Evolutionary conservation across 2,113 vertebrate species (phyloP), one percentile per base, ranked within the genome.

Genomic region (Malurus melanocephalus): DNA sequence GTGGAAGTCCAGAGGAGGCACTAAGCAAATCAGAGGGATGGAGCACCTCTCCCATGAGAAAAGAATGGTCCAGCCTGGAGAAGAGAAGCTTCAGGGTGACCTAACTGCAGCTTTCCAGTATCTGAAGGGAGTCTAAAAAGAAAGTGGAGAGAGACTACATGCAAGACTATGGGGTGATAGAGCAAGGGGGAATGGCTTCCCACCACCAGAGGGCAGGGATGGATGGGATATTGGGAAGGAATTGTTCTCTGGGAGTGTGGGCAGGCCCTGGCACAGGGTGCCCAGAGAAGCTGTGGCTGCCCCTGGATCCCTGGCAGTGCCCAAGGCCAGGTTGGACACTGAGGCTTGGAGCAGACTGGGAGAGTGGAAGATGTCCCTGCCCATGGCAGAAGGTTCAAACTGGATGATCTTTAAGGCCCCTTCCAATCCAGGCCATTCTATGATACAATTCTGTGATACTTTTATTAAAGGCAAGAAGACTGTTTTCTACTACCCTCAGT

Each of bases 81-180:
- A n/a, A 56, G 21, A 49, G 43, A 46, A 40, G 16, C 16, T n/a
- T 16, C 46, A 56, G 22, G 27, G 16, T 51, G 27, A 27, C 32
- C 57, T 64, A 20, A 45, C 0, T 51, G 59, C 1, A 2, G 5
- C 51, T 30, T 23, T 28, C 22, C 12, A 16, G 59, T 10, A 7
- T 27, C 43, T 16, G 24, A 64, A 66, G 18, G 45, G 45, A 73
- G 20, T 24, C 48, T n/a, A 24, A 24, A 59, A 28, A 13, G n/a
- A 40, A 38, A 19, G 20, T 24, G n/a, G 38, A 38, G 16, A 42
- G 35, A 52, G 28, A 26, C 10, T 1, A 5, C 53, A 46, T 33
- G 40, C 16, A 52, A 28, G 28, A 46, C 23, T 13, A 2, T 17
- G 27, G 19, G 65, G 38, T 14, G 23, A n/a, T 0, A 52, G 27